Conservation (phyloP, 1,140 invertebrate species). For the Halyomorpha halys region DNA sequence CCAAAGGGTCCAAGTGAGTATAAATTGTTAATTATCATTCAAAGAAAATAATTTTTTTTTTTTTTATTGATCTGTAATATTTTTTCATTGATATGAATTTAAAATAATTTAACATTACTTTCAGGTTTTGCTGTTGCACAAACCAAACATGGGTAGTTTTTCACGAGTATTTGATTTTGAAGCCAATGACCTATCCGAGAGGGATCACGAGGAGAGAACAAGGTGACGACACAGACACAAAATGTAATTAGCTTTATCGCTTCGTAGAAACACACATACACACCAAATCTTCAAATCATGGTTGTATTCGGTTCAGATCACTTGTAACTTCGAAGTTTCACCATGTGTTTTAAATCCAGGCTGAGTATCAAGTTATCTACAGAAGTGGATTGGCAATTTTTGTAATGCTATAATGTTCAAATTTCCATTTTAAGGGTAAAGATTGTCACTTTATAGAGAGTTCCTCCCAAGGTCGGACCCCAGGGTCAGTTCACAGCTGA, state of each 20-base stretch:
- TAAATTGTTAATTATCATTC: background rate
- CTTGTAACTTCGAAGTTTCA: too few relatives aligned
- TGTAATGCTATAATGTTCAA: too few relatives aligned
- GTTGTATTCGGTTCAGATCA: background rate
- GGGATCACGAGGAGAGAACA: slow-evolving; percentile 60
- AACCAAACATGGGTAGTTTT: slow-evolving; percentile 78
- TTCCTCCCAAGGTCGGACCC: too few relatives aligned
- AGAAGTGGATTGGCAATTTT: too few relatives aligned
- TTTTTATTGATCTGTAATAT: too few relatives aligned
- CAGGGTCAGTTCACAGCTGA: too few relatives aligned
- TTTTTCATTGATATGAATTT: too few relatives aligned
- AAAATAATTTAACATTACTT: slow-evolving; percentile 27
- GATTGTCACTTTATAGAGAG: too few relatives aligned
- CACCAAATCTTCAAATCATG: background rate
- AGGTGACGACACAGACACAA: slow-evolving; percentile 41
- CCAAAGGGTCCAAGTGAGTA: slow-evolving; percentile 71
- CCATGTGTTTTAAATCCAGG: too few relatives aligned
- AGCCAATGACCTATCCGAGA: slow-evolving; percentile 52
- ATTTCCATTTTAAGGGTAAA: too few relatives aligned
- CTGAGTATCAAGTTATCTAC: too few relatives aligned
- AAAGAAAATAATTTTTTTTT: too few relatives aligned
- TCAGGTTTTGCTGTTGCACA: slow-evolving; percentile 75
- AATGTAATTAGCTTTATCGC: slow-evolving; percentile 23
- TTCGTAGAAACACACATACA: slow-evolving; percentile 8
- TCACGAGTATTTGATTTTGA: slow-evolving; percentile 86